Base-by-base conservation (phyloP, 64 coral and sea anemone genomes). In the Pocillopora verrucosa region DNA sequence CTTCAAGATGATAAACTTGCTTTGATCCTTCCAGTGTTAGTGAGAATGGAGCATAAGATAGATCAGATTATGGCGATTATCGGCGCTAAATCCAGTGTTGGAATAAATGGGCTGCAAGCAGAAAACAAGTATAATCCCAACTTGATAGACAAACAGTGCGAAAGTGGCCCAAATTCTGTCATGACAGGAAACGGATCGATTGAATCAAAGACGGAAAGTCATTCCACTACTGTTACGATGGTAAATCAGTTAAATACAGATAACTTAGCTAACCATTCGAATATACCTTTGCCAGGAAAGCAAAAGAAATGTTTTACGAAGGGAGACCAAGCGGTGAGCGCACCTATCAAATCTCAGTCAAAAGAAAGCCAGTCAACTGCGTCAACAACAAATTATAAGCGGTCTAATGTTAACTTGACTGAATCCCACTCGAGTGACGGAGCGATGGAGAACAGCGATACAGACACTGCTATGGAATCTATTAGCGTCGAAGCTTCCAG, bases 41-140 rank as follows among this genome's bases (percentile, higher is more conserved):
- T 80, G 58, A 35, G 78, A 14, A 80, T 80, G 78, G 78, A 80
- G 22, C 78, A 80, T 59, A 81, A 81, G 26, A 81, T 81, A 25
- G 79, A 81, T 81, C 79, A 81, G 26, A 25, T 81, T 63, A 81
- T 81, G 58, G 79, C 79, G 36, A 25, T 62, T 26, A 62, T 81
- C 14, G 79, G 79, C 22, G 19, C 67, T 70, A 22, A 70, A 70
- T 30, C 20, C 1, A 70, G 25, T n/a, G 11, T 24, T 70, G 67
- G 67, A 70, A 70, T 70, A n/a, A 70, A 20, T 24, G 22, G 19
- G 67, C n/a, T 24, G 13, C 59, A 81, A 81, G 16, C 62, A 16
- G 79, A 60, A 81, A 81, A 59, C 30, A 58, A 81, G 9, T 30
- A 35, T 13, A 81, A 81, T 81, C 2, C 79, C 57, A 59, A 34